Evolutionary conservation across 2,113 vertebrate genomes (phyloP), one percentile per base, ranked within the genome.

Genomic region (Forbesichthys agassizii): DNA sequence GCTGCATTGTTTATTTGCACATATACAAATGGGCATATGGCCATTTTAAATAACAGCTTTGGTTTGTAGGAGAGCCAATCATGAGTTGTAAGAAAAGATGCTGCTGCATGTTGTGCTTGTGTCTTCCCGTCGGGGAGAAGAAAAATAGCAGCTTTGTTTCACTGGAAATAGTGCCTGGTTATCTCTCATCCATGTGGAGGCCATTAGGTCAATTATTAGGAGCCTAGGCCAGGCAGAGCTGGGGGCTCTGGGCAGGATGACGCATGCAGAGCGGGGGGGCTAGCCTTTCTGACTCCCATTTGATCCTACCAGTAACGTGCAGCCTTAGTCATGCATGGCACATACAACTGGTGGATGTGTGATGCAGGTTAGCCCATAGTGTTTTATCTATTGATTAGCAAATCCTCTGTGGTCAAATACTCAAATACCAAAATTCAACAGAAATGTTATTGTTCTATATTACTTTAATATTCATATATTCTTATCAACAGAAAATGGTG

Each of bases 181-280:
- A 92, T 92, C 90, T 90, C 62, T 78, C 79, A 81, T 87, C 88
- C 92, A 93, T 91, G 91, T 93, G 92, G 91, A 92, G 91, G 87
- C 90, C 89, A 93, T 93, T 93, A 93, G 91, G 92, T 93, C 89
- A 91, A 89, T 94, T 92, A 92, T 92, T 84, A 92, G 84, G 78
- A 84, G 84, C 86, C 81, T 82, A 82, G 84, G 83, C 83, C 77
- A 81, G 56, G 79, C 77, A 81, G 56, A 78, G 59, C 33, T 71
- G 73, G 64, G 67, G 67, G 71, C 69, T 78, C 54, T 68, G 77
- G 77, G 82, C 82, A 84, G 83, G 85, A 81, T 86, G 88, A 90
- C 66, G 64, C 86, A 86, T 73, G 81, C 72, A 61, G 51, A 48
- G 66, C 18, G 33, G 74, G 79, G 55, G 82, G 89, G 69, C 5